Evolutionary conservation across 2,888 invertebrate genomes (phyloP).

Genomic region (Drosophila subquinaria): DNA sequence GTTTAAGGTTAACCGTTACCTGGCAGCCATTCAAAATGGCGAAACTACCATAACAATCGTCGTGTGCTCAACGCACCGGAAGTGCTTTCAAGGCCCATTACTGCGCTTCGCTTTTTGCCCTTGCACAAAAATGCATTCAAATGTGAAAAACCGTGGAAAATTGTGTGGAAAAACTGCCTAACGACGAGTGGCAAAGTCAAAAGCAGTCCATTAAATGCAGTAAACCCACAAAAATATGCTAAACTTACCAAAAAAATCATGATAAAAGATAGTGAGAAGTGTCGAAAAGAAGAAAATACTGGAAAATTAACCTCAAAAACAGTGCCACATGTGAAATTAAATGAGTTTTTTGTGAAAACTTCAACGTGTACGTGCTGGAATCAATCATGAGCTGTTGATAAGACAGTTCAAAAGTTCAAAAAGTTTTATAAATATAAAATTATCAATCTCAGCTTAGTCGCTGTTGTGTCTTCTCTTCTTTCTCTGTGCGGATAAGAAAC

Average conservation of each 20-base stretch:
- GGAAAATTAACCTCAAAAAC: constrained; percentile 46
- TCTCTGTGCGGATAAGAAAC: constrained; percentile 44
- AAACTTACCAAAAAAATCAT: background rate
- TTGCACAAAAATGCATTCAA: constrained; percentile 36
- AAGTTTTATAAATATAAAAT: constrained; percentile 39
- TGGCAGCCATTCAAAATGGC: constrained; percentile 40
- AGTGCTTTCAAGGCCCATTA: constrained; percentile 58
- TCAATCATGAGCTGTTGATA: constrained; percentile 44
- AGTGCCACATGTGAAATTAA: constrained; percentile 36
- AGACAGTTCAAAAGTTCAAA: constrained; percentile 57
- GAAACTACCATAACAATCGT: constrained; percentile 12
- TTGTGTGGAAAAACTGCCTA: constrained; percentile 36
- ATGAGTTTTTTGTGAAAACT: constrained; percentile 15
- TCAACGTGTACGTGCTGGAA: constrained; percentile 28
- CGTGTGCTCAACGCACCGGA: constrained; percentile 67
- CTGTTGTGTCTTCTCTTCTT: constrained; percentile 9
- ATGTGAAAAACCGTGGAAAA: constrained; percentile 42
- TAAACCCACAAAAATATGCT: constrained; percentile 4
- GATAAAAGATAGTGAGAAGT: background rate
- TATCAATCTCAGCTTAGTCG: constrained; percentile 26
- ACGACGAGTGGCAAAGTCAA: constrained; percentile 1
- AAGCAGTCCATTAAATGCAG: constrained; percentile 11
- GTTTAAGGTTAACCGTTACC: constrained; percentile 16
- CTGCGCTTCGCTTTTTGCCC: constrained; percentile 33
- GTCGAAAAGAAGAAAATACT: constrained; percentile 2